phyloP scores from a whole-genome alignment of 37 sponge, comb jelly and placozoan species.

The Aplysina aerophoba region DNA sequence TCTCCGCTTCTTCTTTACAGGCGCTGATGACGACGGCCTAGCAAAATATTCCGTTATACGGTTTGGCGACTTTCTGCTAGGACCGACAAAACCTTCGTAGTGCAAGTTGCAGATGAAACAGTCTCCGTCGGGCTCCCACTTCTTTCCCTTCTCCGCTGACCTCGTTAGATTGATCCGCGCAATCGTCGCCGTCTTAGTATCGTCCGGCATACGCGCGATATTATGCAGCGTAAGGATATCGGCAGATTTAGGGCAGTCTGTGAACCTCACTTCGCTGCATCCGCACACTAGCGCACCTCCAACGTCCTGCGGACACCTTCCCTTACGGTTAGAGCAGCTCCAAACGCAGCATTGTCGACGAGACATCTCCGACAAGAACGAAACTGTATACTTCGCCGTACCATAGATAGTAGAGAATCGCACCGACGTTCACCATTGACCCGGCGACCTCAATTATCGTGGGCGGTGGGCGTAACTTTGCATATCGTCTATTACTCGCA shows the following conservation, averaged over 20 bases:
- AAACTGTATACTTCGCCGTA: slow-evolving; percentile 11
- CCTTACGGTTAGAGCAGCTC: slow-evolving; percentile 38
- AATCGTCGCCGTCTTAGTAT: not conserved
- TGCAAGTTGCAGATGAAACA: slow-evolving; percentile 36
- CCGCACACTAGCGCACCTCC: slow-evolving; percentile 12
- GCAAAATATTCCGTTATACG: slow-evolving; percentile 15
- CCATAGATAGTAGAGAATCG: no score
- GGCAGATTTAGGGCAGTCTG: slow-evolving; percentile 36
- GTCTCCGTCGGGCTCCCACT: slow-evolving; percentile 26
- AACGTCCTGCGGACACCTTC: slow-evolving; percentile 44
- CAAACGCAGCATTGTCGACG: slow-evolving; percentile 51
- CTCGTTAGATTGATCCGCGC: slow-evolving; percentile 37
- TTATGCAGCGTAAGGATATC: slow-evolving; percentile 33
- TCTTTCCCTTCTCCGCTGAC: slow-evolving; percentile 4
- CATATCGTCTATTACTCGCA: slow-evolving; percentile 30
- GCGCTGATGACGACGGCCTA: slow-evolving; percentile 1
- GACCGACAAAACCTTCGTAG: slow-evolving; percentile 32
- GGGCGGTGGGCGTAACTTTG: slow-evolving; percentile 33
- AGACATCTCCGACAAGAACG: slow-evolving; percentile 19
- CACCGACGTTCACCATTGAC: slow-evolving; percentile 28
- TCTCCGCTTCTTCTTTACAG: not conserved
- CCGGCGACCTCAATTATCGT: slow-evolving; percentile 21
- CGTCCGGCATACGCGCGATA: slow-evolving; percentile 34
- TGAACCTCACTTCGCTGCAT: not conserved
- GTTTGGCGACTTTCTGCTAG: slow-evolving; percentile 17